Evolutionary conservation across 2,113 vertebrate species (phyloP), one percentile per base, ranked within the genome.

Genomic region (Halichoeres trimaculatus): DNA sequence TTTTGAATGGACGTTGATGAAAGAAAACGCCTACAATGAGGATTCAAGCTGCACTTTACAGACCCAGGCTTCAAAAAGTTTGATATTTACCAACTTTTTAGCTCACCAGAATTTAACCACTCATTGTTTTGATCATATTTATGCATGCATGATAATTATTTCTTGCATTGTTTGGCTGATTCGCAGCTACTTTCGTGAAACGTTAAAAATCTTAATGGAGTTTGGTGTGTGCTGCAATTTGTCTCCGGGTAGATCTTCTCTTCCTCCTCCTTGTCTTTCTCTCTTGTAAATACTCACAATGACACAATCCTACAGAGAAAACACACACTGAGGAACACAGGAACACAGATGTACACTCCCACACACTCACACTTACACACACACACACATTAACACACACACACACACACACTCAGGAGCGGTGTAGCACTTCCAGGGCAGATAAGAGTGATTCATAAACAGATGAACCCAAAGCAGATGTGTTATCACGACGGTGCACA

Each of bases 391-490:
- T 4, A 30, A 30, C 61, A 54, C 58, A 80, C 41, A 54, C 55
- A 53, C 57, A 38, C 41, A 54, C 74, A 61, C 62, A 56, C 73
- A 68, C 69, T 63, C 55, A 26, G 66, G 66, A 77, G 67, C 20
- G 34, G 22, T 61, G 80, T 61, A 80, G 81, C 79, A 80, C 78
- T 82, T 80, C 30, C 80, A 70, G 74, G 52, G 70, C 83, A 78
- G 89, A 91, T 86, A 86, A 86, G 84, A 81, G 72, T 80, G 80
- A 90, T 88, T 88, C 86, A 87, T 85, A 89, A 88, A 91, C 85
- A 89, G 83, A 89, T 90, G 85, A 89, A 90, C 78, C 86, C 78
- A 70, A 80, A 89, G 85, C 87, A 89, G 85, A 90, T 90, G 85
- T 88, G 87, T 86, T 89, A 91, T 91, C 84, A 14, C 19, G 68